Evolutionary conservation across 2,888 invertebrate species (phyloP).

Genomic region (Neuroscelio doddi): DNA sequence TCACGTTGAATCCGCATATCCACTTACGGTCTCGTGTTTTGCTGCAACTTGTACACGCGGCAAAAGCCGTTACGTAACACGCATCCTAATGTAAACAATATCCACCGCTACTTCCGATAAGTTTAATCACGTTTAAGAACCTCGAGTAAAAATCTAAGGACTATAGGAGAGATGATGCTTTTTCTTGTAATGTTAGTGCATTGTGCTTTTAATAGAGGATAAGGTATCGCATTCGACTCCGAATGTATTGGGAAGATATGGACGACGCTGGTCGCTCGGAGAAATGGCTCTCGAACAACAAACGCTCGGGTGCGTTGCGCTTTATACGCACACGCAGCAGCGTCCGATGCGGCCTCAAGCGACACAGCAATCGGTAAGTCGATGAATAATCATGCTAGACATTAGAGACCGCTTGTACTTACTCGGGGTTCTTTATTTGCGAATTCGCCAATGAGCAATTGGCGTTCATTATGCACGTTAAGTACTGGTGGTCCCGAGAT

Average conservation of each 20-base stretch:
- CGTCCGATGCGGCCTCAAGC: conserved; percentile 63
- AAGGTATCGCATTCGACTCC: no score
- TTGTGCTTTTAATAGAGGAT: no score
- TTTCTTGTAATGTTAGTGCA: no score
- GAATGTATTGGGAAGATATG: conserved; percentile 51
- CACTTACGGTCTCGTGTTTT: no score
- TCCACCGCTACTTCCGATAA: conserved; percentile 5
- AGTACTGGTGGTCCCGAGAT: conserved; percentile 11
- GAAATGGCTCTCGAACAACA: conserved; percentile 65
- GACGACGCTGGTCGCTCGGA: conserved; percentile 60
- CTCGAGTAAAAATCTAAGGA: no score
- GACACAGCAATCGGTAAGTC: conserved; percentile 66
- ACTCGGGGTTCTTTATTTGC: conserved; percentile 25
- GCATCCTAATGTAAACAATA: conserved; percentile 5
- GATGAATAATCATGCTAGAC: conserved; percentile 8
- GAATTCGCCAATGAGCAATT: conserved; percentile 24
- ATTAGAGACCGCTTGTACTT: conserved; percentile 26
- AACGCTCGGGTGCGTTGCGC: conserved; percentile 58
- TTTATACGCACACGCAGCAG: conserved; percentile 68
- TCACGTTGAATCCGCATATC: no score
- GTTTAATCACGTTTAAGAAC: no score
- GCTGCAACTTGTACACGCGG: no score
- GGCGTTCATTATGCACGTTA: conserved; percentile 28
- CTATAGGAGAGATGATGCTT: no score
- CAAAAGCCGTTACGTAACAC: conserved; percentile 4